Percentiles rank a stretch among this genome's conserved stretches.
phyloP scores from a whole-genome alignment of 2,113 vertebrate genomes.

The Tapirus terrestris region DNA sequence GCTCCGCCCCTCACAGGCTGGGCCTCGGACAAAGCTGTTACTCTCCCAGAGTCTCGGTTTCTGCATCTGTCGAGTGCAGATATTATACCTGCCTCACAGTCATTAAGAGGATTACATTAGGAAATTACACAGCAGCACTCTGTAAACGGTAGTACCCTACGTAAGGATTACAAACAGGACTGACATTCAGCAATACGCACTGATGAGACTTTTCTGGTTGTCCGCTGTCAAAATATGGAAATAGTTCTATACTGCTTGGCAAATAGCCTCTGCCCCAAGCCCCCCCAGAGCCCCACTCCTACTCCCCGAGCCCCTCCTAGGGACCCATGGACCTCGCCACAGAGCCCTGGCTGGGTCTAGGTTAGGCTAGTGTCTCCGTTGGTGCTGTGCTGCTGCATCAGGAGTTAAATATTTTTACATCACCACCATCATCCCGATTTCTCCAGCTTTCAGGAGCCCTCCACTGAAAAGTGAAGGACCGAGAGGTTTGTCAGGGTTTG shows the following conservation, averaged over 20 bases:
- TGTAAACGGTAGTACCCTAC: fast-evolving
- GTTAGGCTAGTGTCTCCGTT: neutral
- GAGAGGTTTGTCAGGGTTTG: neutral
- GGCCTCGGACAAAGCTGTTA: neutral
- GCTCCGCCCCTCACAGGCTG: neutral
- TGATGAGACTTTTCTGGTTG: neutral
- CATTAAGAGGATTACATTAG: neutral
- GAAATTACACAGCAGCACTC: neutral
- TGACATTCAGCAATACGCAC: neutral
- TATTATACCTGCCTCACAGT: neutral
- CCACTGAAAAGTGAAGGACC: neutral
- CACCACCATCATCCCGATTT: neutral
- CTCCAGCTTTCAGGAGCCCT: neutral
- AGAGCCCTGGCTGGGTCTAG: neutral
- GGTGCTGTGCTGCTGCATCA: neutral
- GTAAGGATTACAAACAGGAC: neutral
- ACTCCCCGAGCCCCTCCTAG: neutral
- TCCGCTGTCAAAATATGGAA: neutral
- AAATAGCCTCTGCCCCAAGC: neutral
- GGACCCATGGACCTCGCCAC: neutral
- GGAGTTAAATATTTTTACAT: neutral
- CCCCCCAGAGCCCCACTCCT: neutral
- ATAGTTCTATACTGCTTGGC: neutral
- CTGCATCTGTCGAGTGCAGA: neutral
- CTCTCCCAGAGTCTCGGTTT: neutral